These are phyloP conservation scores for Conger conger DNA, from an alignment of 2,113 vertebrate species.

Conservation along the genomic window DNA sequence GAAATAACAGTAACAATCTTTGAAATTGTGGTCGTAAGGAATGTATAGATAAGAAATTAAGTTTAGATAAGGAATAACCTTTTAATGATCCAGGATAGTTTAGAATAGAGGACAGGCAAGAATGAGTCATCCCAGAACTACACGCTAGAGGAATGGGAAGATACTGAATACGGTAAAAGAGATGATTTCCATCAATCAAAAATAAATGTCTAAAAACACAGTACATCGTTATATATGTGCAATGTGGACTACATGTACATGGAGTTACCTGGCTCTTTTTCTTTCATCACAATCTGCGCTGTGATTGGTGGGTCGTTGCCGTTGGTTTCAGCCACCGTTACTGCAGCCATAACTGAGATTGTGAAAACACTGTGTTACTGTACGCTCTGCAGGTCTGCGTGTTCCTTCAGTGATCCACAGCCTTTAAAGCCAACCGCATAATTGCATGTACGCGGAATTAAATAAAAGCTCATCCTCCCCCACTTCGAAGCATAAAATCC, in stretches of 20 bases:
- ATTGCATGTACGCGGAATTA: not conserved
- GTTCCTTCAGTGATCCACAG: not conserved
- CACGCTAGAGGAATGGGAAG: not conserved
- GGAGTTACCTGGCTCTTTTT: slow-evolving; percentile 78
- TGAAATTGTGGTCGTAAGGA: not conserved
- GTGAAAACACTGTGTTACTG: not conserved
- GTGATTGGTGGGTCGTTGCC: slow-evolving; percentile 74
- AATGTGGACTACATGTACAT: no score
- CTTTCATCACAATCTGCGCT: slow-evolving; percentile 76
- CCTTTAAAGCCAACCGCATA: not conserved
- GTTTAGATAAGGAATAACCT: not conserved
- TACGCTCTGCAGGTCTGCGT: not conserved
- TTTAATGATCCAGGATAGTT: not conserved
- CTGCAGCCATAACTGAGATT: not conserved
- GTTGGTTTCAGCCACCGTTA: slow-evolving; percentile 71
- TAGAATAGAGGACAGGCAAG: not conserved
- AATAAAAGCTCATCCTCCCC: not conserved
- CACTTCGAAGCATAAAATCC: not conserved
- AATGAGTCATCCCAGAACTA: not conserved
- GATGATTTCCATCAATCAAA: not conserved
- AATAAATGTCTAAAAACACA: no score
- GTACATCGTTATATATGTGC: not conserved
- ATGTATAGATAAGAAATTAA: not conserved
- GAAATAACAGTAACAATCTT: no score
- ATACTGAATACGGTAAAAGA: not conserved